These are phyloP conservation scores for Corbicula japonica DNA, from an alignment of 2,888 invertebrate genomes.

Conservation along the genomic window DNA sequence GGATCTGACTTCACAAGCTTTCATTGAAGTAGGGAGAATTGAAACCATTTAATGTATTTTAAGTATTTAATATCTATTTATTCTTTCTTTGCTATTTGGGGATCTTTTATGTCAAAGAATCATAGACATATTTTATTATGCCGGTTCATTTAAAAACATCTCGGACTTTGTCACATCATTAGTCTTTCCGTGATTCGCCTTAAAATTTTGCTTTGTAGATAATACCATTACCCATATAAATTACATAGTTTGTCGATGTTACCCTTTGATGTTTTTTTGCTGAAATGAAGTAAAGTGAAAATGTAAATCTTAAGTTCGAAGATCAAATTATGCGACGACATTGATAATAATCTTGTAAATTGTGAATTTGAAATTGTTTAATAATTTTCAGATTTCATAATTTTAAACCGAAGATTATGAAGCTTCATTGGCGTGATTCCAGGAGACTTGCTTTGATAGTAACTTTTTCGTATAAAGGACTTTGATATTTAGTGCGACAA, in stretches of 20 bases:
- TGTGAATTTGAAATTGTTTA: too few species aligned
- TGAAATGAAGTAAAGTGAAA: too few species aligned
- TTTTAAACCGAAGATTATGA: too few species aligned
- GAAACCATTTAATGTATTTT: conserved; percentile 72
- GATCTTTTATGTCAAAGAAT: conserved; percentile 51
- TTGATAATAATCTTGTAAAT: too few species aligned
- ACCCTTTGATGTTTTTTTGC: conserved; percentile 76
- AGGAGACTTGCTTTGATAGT: conserved; percentile 56
- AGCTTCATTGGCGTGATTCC: conserved; percentile 51
- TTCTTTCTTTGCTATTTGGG: conserved; percentile 14
- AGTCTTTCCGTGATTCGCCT: conserved; percentile 28
- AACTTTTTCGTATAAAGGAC: conserved; percentile 49
- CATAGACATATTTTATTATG: conserved; percentile 2
- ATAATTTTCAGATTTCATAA: too few species aligned
- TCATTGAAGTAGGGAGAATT: conserved; percentile 79
- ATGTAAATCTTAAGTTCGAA: too few species aligned
- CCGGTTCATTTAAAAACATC: conserved; percentile 10
- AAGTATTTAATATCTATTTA: conserved; percentile 46
- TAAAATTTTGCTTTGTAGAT: conserved; percentile 68
- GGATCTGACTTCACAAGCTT: conserved; percentile 77
- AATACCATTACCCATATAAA: conserved; percentile 77
- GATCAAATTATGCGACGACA: too few species aligned
- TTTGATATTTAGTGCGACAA: conserved; percentile 59
- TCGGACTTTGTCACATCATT: neutral
- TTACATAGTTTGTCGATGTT: conserved; percentile 77